These are phyloP conservation scores for Rachycentron canadum DNA, from an alignment of 2,797 vertebrate species.

Conservation along the genomic window DNA sequence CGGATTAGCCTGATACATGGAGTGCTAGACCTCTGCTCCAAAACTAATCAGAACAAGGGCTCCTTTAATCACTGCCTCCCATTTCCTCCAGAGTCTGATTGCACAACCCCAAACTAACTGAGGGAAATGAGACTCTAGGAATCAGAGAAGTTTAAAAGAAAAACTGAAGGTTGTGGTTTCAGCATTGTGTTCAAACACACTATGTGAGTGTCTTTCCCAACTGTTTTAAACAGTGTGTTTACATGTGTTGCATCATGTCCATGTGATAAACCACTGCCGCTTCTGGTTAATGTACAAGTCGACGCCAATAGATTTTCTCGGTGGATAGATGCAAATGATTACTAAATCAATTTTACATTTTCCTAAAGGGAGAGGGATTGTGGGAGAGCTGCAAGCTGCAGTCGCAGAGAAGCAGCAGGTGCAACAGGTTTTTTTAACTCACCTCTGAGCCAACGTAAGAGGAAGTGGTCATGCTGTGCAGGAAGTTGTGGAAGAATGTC, in stretches of 20 bases:
- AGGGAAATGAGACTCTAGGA: not conserved
- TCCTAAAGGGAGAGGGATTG: not conserved
- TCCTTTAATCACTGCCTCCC: slow-evolving; percentile 28
- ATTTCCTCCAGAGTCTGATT: not conserved
- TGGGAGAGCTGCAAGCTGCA: not conserved
- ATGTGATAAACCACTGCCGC: slow-evolving; percentile 28
- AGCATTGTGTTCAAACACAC: not conserved
- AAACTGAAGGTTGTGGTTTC: not conserved
- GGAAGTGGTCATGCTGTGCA: slow-evolving; percentile 91
- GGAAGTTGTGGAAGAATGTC: slow-evolving; percentile 91
- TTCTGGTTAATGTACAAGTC: slow-evolving; percentile 25
- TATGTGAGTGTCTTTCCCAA: slow-evolving; percentile 32
- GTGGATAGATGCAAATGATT: not conserved
- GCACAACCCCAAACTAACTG: not conserved
- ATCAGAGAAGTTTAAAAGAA: not conserved
- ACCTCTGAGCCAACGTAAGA: slow-evolving; percentile 98
- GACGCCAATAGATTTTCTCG: rapidly evolving
- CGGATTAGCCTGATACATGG: slow-evolving; percentile 73
- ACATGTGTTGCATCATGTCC: slow-evolving; percentile 21
- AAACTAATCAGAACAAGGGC: slow-evolving; percentile 39
- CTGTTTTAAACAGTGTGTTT: not conserved
- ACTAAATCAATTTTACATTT: not conserved
- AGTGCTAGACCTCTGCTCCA: slow-evolving; percentile 41
- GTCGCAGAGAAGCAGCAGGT: not conserved
- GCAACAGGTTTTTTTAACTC: slow-evolving; percentile 26